Evolutionary conservation across 2,888 invertebrate species (phyloP).

Genomic region (Xestoiulus laeticollis): DNA sequence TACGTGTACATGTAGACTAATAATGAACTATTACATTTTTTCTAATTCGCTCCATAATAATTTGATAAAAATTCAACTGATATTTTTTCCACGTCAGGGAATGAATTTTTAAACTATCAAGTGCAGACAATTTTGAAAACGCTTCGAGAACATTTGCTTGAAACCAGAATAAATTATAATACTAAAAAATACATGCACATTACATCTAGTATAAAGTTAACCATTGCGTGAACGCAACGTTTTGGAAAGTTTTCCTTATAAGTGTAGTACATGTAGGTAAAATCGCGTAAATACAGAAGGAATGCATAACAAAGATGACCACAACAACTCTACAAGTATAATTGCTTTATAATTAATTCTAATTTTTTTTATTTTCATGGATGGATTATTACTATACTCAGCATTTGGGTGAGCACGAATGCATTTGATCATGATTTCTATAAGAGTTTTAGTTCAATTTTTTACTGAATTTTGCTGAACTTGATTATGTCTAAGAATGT

Average conservation of each 20-base stretch:
- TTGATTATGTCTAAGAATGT: slow-evolving; percentile 5
- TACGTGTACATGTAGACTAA: neutral
- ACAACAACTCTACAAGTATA: neutral
- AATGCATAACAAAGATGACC: neutral
- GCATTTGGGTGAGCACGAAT: neutral
- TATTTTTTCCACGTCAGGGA: too few species aligned
- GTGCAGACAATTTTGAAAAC: neutral
- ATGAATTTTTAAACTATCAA: neutral
- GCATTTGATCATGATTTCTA: neutral
- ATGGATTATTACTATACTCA: neutral
- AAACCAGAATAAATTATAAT: too few species aligned
- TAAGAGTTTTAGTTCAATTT: neutral
- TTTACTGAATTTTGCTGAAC: neutral
- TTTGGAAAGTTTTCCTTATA: neutral
- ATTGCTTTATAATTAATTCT: neutral
- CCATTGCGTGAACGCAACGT: neutral
- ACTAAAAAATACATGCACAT: too few species aligned
- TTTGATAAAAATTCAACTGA: neutral
- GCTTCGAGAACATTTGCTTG: too few species aligned
- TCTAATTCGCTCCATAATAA: neutral
- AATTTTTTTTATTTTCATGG: neutral
- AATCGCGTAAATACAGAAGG: neutral
- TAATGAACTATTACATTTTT: neutral
- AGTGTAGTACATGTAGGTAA: too few species aligned
- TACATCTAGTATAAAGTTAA: too few species aligned